These are phyloP conservation scores for Drosophila funebris DNA, from an alignment of 1,140 invertebrate genomes.

Conservation along the genomic window DNA sequence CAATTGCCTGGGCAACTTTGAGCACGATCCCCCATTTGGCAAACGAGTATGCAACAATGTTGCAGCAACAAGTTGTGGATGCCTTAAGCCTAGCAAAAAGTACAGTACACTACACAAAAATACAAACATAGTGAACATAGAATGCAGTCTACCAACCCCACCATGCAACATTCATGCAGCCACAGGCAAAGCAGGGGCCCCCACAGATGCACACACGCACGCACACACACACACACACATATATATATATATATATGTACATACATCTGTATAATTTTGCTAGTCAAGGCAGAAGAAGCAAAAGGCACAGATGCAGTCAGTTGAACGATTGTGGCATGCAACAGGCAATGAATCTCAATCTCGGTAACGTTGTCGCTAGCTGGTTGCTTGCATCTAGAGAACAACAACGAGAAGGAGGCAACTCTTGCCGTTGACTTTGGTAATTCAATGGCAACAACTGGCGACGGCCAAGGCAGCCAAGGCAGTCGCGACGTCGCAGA, in stretches of 20 bases:
- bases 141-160: constrained; percentile 48
- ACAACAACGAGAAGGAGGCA: constrained; percentile 25
- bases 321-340: constrained; percentile 73
- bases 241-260: constrained; percentile 10
- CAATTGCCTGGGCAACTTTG: constrained; percentile 47
- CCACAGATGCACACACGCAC: constrained; percentile 16
- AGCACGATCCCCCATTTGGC: not conserved
- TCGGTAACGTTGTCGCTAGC: constrained; percentile 39
- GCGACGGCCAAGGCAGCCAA: constrained; percentile 18
- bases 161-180: constrained; percentile 48
- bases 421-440: constrained; percentile 71
- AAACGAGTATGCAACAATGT: constrained; percentile 51
- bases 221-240: not conserved
- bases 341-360: constrained; percentile 81
- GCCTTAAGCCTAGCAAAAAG: constrained; percentile 33
- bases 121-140: constrained; percentile 51
- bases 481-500: not conserved
- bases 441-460: constrained; percentile 74
- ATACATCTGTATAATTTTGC: constrained; percentile 47
- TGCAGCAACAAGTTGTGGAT: constrained; percentile 62
- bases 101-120: constrained; percentile 68
- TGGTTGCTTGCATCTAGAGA: constrained; percentile 14
- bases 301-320: constrained; percentile 51
- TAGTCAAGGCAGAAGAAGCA: constrained; percentile 16
- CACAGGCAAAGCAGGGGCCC: constrained; percentile 36